Conservation (phyloP, 2,797 vertebrate genomes). For the Pangasius krempfi region DNA sequence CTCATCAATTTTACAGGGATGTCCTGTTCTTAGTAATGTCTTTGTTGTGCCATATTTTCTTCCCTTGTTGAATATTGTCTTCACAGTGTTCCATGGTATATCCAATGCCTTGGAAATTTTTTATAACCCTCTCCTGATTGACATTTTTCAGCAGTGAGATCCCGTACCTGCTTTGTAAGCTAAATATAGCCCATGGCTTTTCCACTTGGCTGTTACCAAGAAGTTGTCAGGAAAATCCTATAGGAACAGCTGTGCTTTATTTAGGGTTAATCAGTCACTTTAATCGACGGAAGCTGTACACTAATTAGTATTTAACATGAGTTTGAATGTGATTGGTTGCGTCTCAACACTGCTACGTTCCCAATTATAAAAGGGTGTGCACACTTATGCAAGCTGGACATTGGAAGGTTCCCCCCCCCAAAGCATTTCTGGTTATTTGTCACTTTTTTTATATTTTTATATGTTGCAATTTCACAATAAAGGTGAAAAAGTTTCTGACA, state of each 20-base stretch:
- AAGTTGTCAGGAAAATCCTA: background rate
- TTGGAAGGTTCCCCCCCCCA: too few relatives aligned
- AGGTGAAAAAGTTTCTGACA: too few relatives aligned
- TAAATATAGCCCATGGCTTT: background rate
- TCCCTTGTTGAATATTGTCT: too few relatives aligned
- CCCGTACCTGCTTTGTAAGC: too few relatives aligned
- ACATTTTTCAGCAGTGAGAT: background rate
- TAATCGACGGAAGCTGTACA: background rate
- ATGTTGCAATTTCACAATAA: too few relatives aligned
- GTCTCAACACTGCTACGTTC: too few relatives aligned
- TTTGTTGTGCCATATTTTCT: background rate
- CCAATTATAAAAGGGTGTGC: too few relatives aligned
- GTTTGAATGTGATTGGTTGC: too few relatives aligned
- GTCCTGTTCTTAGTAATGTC: background rate
- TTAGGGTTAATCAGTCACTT: background rate
- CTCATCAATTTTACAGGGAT: background rate
- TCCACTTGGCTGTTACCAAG: background rate
- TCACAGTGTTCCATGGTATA: background rate
- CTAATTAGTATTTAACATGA: background rate
- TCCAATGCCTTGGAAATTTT: background rate
- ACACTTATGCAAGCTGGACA: too few relatives aligned
- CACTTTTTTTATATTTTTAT: too few relatives aligned
- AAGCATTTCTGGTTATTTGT: too few relatives aligned
- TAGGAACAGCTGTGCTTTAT: background rate
- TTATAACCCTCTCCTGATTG: background rate